Conservation (phyloP, 2,113 vertebrate genomes). For the Poeciliopsis retropinna region DNA sequence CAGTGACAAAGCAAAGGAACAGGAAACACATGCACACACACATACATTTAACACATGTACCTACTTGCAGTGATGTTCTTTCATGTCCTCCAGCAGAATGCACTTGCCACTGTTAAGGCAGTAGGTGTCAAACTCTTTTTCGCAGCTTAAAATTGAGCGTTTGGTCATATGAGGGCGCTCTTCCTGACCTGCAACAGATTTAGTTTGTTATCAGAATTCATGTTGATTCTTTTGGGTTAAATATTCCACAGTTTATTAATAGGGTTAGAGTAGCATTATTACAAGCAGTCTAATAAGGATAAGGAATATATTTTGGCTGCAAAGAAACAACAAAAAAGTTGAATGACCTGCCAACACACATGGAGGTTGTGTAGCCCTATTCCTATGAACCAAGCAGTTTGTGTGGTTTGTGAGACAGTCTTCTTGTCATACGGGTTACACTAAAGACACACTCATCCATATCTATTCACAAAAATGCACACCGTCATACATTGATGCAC, state of each 20-base stretch:
- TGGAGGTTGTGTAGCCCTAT: not conserved
- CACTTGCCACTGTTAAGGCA: conserved; percentile 74
- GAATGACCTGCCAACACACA: not conserved
- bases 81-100: conserved; percentile 69
- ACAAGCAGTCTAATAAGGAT: not conserved
- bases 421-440: too few species aligned
- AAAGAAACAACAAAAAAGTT: not conserved
- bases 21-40: not conserved
- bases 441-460: too few species aligned
- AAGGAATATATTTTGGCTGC: not conserved
- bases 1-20: not conserved
- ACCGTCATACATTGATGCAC: too few species aligned
- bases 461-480: too few species aligned
- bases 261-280: not conserved
- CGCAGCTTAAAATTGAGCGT: conserved; percentile 42
- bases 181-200: conserved; percentile 37
- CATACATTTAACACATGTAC: conserved; percentile 2
- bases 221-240: too few species aligned
- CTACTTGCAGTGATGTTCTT: conserved; percentile 74
- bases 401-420: too few species aligned
- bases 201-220: not conserved
- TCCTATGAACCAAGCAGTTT: not conserved
- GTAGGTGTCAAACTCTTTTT: conserved; percentile 53
- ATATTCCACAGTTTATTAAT: not conserved
- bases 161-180: conserved; percentile 57